phyloP scores from a whole-genome alignment of 2,797 vertebrate genomes.

The Oreortyx pictus region DNA sequence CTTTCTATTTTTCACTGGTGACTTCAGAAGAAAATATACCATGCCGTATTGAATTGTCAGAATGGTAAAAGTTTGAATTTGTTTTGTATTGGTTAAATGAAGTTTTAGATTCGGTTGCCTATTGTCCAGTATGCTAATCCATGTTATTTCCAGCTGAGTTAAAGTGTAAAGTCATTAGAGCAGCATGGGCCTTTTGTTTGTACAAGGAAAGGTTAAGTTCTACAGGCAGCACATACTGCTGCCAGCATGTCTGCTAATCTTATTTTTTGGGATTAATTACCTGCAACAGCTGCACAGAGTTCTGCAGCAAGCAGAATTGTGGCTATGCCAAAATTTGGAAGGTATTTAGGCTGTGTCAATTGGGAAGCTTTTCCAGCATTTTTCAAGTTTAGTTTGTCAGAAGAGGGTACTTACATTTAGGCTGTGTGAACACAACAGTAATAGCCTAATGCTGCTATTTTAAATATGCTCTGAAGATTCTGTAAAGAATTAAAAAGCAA shows the following conservation, averaged over 20 bases:
- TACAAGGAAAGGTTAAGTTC: slow-evolving; percentile 39
- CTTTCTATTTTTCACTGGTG: not conserved
- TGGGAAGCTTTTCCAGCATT: not conserved
- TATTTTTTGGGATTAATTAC: slow-evolving; percentile 37
- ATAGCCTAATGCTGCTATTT: not conserved
- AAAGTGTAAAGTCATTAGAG: slow-evolving; percentile 62
- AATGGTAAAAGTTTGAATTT: not conserved
- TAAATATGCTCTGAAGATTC: not conserved
- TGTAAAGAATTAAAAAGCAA: not conserved
- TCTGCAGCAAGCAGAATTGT: not conserved
- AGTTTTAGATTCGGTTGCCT: slow-evolving; percentile 44
- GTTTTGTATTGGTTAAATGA: slow-evolving; percentile 34
- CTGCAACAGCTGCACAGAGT: slow-evolving; percentile 15
- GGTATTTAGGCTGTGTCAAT: not conserved
- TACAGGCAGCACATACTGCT: slow-evolving; percentile 27
- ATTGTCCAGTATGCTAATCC: slow-evolving; percentile 55
- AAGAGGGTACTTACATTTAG: not conserved
- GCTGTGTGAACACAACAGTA: not conserved
- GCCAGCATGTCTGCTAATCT: slow-evolving; percentile 16
- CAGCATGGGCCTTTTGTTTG: slow-evolving; percentile 51
- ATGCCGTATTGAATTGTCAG: not conserved
- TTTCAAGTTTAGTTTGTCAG: not conserved
- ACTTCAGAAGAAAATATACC: not conserved
- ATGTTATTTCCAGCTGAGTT: slow-evolving; percentile 53
- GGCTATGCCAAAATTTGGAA: not conserved